phyloP scores from a whole-genome alignment of 2,888 invertebrate species.

The Platerodrilus igneus region DNA sequence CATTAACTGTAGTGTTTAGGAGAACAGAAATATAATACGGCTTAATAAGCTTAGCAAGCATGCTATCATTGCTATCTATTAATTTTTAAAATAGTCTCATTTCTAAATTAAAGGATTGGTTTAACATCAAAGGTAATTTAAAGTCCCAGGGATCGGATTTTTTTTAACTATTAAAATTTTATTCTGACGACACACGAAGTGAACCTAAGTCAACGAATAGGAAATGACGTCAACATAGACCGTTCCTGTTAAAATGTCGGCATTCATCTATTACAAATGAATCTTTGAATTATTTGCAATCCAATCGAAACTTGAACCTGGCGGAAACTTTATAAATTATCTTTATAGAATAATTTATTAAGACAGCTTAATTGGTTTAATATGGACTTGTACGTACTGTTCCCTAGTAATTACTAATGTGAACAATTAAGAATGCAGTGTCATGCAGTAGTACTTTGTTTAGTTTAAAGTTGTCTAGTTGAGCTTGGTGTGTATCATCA shows the following conservation, averaged over 20 bases:
- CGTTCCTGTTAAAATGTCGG: slow-evolving; percentile 39
- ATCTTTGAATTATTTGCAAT: slow-evolving; percentile 39
- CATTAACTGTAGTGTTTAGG: no score
- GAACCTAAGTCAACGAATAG: slow-evolving; percentile 39
- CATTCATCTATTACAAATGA: slow-evolving; percentile 38
- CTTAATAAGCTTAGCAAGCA: no score
- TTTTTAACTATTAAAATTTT: slow-evolving; percentile 39
- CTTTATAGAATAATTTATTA: slow-evolving; percentile 36
- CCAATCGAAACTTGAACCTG: slow-evolving; percentile 41
- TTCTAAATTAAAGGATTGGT: slow-evolving; percentile 29
- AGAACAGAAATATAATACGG: no score
- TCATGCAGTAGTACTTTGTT: no score
- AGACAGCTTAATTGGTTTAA: slow-evolving; percentile 21
- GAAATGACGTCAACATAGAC: slow-evolving; percentile 37
- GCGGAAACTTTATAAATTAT: slow-evolving; percentile 37
- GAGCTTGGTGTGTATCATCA: no score
- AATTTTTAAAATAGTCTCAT: no score
- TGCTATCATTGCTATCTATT: no score
- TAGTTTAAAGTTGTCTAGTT: no score
- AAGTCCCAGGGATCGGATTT: slow-evolving; percentile 34
- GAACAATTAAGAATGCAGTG: no score
- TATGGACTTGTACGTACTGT: slow-evolving; percentile 18
- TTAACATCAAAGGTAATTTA: slow-evolving; percentile 32
- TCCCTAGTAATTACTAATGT: no score
- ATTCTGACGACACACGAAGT: slow-evolving; percentile 40